A percentile compares a stretch with the other conserved stretches of the same genome.
These are phyloP conservation scores for Listronotus bonariensis DNA, from an alignment of 1,140 invertebrate species.

Conservation along the genomic window DNA sequence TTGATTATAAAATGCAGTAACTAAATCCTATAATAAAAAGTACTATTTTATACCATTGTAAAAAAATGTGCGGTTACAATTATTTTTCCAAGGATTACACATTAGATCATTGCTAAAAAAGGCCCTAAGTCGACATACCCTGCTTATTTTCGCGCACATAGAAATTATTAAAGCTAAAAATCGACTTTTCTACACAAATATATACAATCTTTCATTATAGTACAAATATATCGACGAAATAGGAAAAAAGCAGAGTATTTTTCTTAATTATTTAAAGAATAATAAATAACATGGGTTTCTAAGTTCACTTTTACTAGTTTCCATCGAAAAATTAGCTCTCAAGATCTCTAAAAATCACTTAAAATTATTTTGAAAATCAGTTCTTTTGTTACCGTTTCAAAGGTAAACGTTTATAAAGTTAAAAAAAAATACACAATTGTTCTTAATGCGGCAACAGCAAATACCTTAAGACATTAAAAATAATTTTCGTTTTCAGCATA, in stretches of 20 bases:
- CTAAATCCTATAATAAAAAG: constrained; percentile 10
- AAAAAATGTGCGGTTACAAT: neutral
- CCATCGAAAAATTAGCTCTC: neutral
- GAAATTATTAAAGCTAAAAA: constrained; percentile 25
- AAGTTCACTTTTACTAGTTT: neutral
- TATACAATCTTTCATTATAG: constrained; percentile 17
- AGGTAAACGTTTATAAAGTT: no score
- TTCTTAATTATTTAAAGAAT: constrained; percentile 6
- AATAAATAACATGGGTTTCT: neutral
- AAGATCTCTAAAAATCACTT: no score
- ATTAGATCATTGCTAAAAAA: constrained; percentile 29
- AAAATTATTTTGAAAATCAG: no score
- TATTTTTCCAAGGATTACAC: constrained; percentile 20
- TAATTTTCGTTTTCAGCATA: no score
- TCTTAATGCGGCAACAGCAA: no score
- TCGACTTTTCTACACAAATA: constrained; percentile 21
- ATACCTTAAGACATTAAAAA: no score
- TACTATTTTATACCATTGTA: neutral
- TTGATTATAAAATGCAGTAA: constrained; percentile 18
- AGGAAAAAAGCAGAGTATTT: constrained; percentile 28
- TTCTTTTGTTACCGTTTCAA: no score
- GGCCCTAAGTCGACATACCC: constrained; percentile 14
- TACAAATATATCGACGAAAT: neutral
- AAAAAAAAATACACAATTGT: no score
- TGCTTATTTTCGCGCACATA: constrained; percentile 21